Base-by-base conservation (phyloP, 2,797 vertebrate genomes). In the Schizopygopsis pylzovi region DNA sequence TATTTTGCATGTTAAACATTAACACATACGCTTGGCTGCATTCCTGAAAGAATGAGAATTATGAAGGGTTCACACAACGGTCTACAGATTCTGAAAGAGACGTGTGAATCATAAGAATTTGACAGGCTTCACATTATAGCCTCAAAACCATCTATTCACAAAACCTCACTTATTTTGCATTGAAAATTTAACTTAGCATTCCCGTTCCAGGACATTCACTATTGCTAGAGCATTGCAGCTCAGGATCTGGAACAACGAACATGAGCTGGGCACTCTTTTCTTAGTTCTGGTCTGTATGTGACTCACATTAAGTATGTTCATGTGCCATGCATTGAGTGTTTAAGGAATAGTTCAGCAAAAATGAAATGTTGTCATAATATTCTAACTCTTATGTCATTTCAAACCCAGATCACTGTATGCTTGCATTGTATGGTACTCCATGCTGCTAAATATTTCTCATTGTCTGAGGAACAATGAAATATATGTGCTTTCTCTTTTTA, bases 1-100 rank as follows among this genome's bases (percentile, higher is more conserved):
- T 43, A 54, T 81, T 81, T 54, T 39, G 33, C 22, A 22, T 18
- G 13, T 25, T 54, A 54, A 81, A 70, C 65, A 70, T 81, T 70
- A 41, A 37, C 68, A 80, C 39, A 4, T 18, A 25, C 0, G 33
- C n/a, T 43, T 71, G 47, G 37, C 33, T 28, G 22, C 67, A 71
- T 70, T 43, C 13, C 80, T 67, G 18, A 67, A 67, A 20, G 63
- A 52, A 67, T 37, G 61, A 13, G 5, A 68, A 47, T 68, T n/a
- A n/a, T 15, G 43, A 68, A 68, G n/a, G 28, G 79, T 68, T 81
- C 56, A 45, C 22, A 18, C 39, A 43, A 43, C 15, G 54, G 56
- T 63, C n/a, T 67, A 39, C 61, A 68, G 28, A 28, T 81, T 39
- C 6, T 61, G 39, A 79, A 61, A 41, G 56, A 61, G 61, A 61